phyloP scores from a whole-genome alignment of 2,888 invertebrate genomes.

The Opisthograptis luteolata region DNA sequence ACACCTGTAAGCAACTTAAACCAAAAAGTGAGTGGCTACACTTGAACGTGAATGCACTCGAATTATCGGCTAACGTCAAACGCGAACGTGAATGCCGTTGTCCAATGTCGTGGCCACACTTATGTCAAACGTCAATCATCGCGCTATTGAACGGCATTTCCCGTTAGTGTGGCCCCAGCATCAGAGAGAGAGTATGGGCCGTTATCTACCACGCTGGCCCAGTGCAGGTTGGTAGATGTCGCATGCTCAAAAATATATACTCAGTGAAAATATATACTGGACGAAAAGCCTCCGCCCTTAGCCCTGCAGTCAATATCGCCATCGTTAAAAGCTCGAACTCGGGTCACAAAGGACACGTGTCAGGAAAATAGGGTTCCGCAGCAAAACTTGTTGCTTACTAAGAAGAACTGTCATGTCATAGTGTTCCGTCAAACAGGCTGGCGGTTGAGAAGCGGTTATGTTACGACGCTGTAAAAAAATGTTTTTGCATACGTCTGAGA shows the following conservation, averaged over 20 bases:
- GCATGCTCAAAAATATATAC: background rate
- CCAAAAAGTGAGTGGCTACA: too few species aligned
- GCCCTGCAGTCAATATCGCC: background rate
- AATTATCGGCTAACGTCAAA: too few species aligned
- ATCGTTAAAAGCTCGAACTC: conserved; percentile 3
- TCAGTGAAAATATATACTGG: background rate
- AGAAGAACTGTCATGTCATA: conserved; percentile 40
- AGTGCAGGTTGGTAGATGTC: too few species aligned
- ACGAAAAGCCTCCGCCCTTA: background rate
- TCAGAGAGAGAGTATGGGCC: too few species aligned
- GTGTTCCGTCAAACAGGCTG: conserved; percentile 38
- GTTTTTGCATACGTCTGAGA: conserved; percentile 36
- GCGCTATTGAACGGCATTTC: too few species aligned
- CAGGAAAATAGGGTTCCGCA: conserved; percentile 36
- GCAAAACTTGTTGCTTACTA: conserved; percentile 36
- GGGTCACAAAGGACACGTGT: conserved; percentile 22
- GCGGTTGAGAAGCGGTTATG: conserved; percentile 35
- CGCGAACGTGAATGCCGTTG: too few species aligned
- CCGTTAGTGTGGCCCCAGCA: too few species aligned
- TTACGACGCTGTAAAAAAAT: conserved; percentile 46
- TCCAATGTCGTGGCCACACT: too few species aligned
- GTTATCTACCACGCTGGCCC: too few species aligned
- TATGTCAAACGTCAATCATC: too few species aligned
- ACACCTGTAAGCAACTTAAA: too few species aligned
- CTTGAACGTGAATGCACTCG: too few species aligned